Evolutionary conservation across 2,113 vertebrate genomes (phyloP).

Genomic region (Dasypus novemcinctus): DNA sequence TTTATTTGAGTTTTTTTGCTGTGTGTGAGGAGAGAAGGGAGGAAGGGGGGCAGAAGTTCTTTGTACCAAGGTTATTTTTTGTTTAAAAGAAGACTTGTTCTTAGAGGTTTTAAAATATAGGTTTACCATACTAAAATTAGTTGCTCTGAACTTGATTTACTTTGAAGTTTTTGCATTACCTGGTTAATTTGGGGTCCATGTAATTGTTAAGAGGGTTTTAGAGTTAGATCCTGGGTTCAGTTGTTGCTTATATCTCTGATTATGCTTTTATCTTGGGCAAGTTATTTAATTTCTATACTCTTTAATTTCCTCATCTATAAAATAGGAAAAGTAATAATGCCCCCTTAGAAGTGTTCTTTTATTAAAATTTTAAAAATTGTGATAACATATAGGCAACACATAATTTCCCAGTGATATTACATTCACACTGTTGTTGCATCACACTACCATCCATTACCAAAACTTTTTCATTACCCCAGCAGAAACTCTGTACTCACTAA

Average conservation of each 20-base stretch:
- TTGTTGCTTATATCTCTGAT: background rate
- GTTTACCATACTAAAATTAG: background rate
- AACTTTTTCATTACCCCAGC: too few relatives aligned
- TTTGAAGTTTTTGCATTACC: background rate
- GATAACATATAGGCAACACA: too few relatives aligned
- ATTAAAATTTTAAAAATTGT: too few relatives aligned
- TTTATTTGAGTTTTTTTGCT: background rate
- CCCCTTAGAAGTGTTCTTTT: background rate
- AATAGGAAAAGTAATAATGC: background rate
- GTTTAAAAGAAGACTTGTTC: constrained; percentile 19
- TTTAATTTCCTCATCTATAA: background rate
- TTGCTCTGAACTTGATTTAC: background rate
- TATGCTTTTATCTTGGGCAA: background rate
- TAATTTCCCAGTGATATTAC: too few relatives aligned
- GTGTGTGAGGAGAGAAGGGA: background rate
- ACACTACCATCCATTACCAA: too few relatives aligned
- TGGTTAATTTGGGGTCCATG: background rate
- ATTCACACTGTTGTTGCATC: too few relatives aligned
- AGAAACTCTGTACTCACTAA: too few relatives aligned
- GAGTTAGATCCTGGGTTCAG: background rate
- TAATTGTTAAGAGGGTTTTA: background rate
- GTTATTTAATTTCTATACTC: background rate
- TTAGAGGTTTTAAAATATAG: background rate
- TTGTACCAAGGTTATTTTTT: background rate
- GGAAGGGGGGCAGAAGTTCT: background rate